A percentile compares a stretch with the other conserved stretches of the same genome.
phyloP scores from a whole-genome alignment of 35 echinoderm and acorn worm genomes.

The Holothuria glaberrima region DNA sequence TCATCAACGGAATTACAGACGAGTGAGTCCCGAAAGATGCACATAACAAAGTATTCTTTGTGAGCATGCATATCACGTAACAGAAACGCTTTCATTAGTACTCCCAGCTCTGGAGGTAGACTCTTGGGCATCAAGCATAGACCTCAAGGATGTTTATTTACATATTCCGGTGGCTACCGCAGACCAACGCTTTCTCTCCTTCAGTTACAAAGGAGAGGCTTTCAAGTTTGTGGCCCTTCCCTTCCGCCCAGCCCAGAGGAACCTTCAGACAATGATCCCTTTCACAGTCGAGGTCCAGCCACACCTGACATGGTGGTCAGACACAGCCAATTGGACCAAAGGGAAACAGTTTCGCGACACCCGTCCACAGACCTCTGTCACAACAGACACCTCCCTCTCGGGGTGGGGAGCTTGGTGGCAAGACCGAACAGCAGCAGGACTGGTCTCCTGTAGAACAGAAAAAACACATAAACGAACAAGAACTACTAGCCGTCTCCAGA shows the following conservation, averaged over 20 bases:
- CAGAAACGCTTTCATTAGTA: not conserved
- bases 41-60: too few relatives aligned
- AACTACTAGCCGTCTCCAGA: not conserved
- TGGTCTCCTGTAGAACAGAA: not conserved
- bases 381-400: not conserved
- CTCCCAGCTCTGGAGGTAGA: not conserved
- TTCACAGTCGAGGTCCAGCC: not conserved
- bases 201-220: constrained; percentile 28
- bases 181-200: constrained; percentile 5
- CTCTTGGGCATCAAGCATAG: not conserved
- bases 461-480: not conserved
- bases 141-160: constrained; percentile 46
- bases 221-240: too few relatives aligned
- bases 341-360: not conserved
- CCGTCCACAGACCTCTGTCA: not conserved
- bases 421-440: not conserved
- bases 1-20: not conserved
- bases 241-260: not conserved
- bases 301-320: not conserved
- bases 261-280: not conserved
- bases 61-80: too few relatives aligned
- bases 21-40: not conserved
- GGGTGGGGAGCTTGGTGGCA: constrained; percentile 30
- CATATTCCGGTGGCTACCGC: not conserved
- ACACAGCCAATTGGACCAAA: not conserved